Evolutionary conservation across 2,797 vertebrate species (phyloP).

Genomic region (Hippopotamyrus pictus): DNA sequence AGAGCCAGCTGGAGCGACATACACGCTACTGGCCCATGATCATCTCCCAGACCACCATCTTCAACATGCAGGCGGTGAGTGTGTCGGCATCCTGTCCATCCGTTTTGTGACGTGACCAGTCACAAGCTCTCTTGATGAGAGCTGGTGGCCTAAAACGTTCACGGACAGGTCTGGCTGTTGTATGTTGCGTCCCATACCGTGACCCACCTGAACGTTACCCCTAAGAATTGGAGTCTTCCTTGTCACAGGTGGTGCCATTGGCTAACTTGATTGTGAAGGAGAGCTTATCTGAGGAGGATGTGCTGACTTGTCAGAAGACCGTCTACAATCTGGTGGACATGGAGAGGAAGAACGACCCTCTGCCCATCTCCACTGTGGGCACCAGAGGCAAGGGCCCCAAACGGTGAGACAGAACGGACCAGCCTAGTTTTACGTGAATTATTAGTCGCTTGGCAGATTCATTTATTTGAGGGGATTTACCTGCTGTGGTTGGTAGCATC

Average conservation of each 20-base stretch:
- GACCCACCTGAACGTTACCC: neutral
- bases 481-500: neutral
- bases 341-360: slow-evolving; percentile 95
- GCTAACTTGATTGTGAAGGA: slow-evolving; percentile 96
- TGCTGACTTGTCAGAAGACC: slow-evolving; percentile 95
- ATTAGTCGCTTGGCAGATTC: neutral
- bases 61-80: slow-evolving; percentile 98
- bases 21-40: slow-evolving; percentile 99
- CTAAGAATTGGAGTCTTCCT: neutral
- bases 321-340: slow-evolving; percentile 97
- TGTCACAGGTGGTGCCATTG: slow-evolving; percentile 84
- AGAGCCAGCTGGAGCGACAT: slow-evolving; percentile 88
- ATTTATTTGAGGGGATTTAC: neutral
- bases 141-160: neutral
- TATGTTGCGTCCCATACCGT: neutral
- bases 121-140: neutral
- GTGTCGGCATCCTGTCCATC: neutral
- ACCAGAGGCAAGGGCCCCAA: slow-evolving; percentile 98
- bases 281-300: slow-evolving; percentile 86
- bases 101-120: neutral
- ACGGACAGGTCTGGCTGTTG: neutral
- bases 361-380: slow-evolving; percentile 95
- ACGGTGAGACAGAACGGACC: slow-evolving; percentile 60
- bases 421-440: neutral
- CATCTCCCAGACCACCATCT: slow-evolving; percentile 98